Conservation (phyloP, 2,888 invertebrate genomes). For the Abrostola triplasia region DNA sequence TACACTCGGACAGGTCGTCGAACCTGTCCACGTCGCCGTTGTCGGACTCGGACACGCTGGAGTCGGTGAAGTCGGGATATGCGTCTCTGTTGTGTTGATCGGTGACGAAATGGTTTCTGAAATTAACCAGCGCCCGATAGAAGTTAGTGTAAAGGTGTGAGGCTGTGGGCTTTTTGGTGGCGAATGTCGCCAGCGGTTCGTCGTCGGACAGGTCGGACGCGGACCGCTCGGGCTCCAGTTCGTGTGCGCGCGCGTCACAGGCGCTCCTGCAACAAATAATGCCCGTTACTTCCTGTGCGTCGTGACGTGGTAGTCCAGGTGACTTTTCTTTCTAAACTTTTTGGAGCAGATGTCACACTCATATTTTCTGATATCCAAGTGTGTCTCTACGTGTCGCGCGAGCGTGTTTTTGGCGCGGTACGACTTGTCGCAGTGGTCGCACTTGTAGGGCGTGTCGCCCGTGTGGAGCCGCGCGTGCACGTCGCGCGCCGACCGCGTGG, state of each 20-base stretch:
- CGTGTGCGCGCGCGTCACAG: slow-evolving; percentile 38
- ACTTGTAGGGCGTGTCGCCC: slow-evolving; percentile 80
- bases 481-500: slow-evolving; percentile 75
- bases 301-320: slow-evolving; percentile 75
- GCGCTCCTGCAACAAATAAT: slow-evolving; percentile 80
- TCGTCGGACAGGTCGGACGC: slow-evolving; percentile 62
- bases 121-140: slow-evolving; percentile 72
- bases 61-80: slow-evolving; percentile 66
- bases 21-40: slow-evolving; percentile 58
- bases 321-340: slow-evolving; percentile 75
- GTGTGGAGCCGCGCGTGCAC: slow-evolving; percentile 81
- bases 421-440: slow-evolving; percentile 76
- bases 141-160: slow-evolving; percentile 65
- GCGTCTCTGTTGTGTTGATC: slow-evolving; percentile 53
- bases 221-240: slow-evolving; percentile 26
- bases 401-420: slow-evolving; percentile 74
- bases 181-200: slow-evolving; percentile 68
- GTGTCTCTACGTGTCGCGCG: slow-evolving; percentile 71
- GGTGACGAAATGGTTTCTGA: slow-evolving; percentile 71
- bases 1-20: slow-evolving; percentile 77
- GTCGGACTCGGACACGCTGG: slow-evolving; percentile 60
- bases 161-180: slow-evolving; percentile 52
- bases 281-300: slow-evolving; percentile 73
- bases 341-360: slow-evolving; percentile 72
- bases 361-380: slow-evolving; percentile 70